Evolutionary conservation across 2,797 vertebrate genomes (phyloP).

Genomic region (Galaxias olidus): DNA sequence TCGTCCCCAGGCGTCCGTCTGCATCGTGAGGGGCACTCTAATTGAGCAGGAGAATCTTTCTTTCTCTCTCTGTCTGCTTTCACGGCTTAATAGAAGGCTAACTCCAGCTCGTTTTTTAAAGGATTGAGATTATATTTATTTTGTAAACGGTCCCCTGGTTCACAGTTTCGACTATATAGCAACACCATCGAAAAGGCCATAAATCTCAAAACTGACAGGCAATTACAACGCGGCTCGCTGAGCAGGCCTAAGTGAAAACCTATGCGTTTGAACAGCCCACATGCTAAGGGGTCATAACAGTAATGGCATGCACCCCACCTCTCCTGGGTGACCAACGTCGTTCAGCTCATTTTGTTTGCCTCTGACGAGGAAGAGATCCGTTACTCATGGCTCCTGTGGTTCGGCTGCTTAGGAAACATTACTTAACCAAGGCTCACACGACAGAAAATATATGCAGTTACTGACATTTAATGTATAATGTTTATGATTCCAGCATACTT

Average conservation of each 20-base stretch:
- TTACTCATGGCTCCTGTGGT: constrained; percentile 10
- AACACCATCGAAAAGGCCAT: no score
- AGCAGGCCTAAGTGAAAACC: background rate
- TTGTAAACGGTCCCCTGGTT: no score
- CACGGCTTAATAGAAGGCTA: no score
- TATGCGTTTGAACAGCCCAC: background rate
- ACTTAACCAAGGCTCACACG: constrained; percentile 43
- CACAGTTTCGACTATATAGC: no score
- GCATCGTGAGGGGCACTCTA: constrained; percentile 24
- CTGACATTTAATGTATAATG: constrained; percentile 63
- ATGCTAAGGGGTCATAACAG: constrained; percentile 23
- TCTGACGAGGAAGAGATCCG: background rate
- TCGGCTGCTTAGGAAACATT: constrained; percentile 33
- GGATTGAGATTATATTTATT: no score
- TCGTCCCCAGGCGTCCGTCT: constrained; percentile 55
- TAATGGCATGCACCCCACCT: constrained; percentile 48
- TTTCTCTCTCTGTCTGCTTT: no score
- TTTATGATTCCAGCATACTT: constrained; percentile 62
- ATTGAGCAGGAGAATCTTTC: background rate
- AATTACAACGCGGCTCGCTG: no score
- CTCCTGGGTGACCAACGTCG: constrained; percentile 40
- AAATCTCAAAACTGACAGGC: no score
- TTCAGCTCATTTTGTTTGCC: constrained; percentile 62
- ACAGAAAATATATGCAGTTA: constrained; percentile 37
- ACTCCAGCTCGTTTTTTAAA: no score